These are phyloP conservation scores for Ellobius talpinus DNA, from an alignment of 2,113 vertebrate species.

Conservation along the genomic window DNA sequence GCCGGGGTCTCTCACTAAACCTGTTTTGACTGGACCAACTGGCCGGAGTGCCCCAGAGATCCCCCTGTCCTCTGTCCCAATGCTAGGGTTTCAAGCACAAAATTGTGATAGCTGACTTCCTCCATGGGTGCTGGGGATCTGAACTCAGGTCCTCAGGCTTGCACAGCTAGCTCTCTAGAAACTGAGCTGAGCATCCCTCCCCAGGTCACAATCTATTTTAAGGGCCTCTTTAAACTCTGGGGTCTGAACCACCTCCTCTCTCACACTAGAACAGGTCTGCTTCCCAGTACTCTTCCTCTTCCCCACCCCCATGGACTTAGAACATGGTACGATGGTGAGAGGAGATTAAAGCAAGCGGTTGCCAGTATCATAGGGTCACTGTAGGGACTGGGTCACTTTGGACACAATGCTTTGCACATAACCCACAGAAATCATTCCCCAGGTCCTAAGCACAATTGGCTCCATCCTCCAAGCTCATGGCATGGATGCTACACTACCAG, in stretches of 20 bases:
- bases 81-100: not conserved
- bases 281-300: not conserved
- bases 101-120: not conserved
- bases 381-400: constrained; percentile 19
- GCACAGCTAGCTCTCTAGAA: not conserved
- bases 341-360: accelerated
- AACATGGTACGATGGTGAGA: accelerated
- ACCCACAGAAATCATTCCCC: not conserved
- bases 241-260: not conserved
- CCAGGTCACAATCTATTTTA: not conserved
- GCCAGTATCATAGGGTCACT: not conserved
- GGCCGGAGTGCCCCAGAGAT: too few relatives aligned
- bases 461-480: not conserved
- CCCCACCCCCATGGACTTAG: not conserved
- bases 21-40: not conserved
- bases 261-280: not conserved
- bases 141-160: not conserved
- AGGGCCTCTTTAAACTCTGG: not conserved
- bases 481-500: not conserved
- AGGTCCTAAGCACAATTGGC: not conserved
- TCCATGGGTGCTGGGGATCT: not conserved
- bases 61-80: not conserved
- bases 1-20: not conserved
- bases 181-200: not conserved
- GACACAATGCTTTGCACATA: not conserved